phyloP scores from a whole-genome alignment of 2,888 invertebrate genomes.

The Punctoribates punctum region DNA sequence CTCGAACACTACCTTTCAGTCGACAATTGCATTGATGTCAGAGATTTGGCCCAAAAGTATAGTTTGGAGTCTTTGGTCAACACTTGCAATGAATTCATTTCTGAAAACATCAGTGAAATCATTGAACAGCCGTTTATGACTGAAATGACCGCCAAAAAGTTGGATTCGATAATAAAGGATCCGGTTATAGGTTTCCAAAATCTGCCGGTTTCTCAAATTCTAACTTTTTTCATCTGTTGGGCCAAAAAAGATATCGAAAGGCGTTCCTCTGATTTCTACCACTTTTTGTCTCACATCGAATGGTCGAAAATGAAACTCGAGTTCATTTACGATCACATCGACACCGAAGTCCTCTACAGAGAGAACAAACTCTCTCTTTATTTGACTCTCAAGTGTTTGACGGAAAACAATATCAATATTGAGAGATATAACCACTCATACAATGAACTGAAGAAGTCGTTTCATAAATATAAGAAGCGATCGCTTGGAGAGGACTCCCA shows the following conservation, averaged over 20 bases:
- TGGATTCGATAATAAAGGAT: conserved; percentile 7
- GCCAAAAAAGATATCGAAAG: neutral
- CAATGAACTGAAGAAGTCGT: neutral
- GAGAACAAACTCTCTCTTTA: neutral
- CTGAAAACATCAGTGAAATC: neutral
- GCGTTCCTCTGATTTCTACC: neutral
- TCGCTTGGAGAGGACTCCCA: conserved; percentile 41
- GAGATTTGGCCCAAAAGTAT: conserved; percentile 68
- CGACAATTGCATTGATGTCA: conserved; percentile 74
- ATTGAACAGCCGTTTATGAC: conserved; percentile 25
- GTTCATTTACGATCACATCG: conserved; percentile 28
- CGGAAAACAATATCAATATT: neutral
- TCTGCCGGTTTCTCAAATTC: neutral
- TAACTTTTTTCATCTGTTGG: neutral
- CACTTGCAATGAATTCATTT: neutral
- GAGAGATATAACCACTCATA: neutral
- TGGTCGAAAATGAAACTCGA: conserved; percentile 18
- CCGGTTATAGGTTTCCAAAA: neutral
- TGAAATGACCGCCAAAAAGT: conserved; percentile 15
- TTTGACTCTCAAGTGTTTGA: neutral
- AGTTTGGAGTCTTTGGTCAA: conserved; percentile 4
- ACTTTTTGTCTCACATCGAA: neutral
- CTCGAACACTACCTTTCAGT: conserved; percentile 77
- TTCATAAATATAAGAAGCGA: neutral
- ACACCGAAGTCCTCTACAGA: conserved; percentile 18